These are phyloP conservation scores for Caenorhabditis sp. DNA, from an alignment of 2,888 invertebrate species.

Conservation along the genomic window DNA sequence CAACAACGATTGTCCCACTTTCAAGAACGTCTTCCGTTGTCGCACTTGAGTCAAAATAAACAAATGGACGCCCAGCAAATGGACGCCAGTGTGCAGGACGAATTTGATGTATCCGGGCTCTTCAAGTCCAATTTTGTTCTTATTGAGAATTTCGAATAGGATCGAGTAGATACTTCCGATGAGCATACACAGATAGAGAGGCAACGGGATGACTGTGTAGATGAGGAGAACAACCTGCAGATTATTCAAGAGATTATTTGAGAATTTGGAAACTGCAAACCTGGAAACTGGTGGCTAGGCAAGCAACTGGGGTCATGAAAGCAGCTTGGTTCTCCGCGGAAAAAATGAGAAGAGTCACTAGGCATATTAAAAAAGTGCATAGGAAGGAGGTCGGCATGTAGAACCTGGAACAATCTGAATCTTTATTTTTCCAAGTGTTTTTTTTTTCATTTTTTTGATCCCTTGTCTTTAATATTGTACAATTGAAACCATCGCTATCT, in stretches of 20 bases:
- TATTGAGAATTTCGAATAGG: constrained; percentile 89
- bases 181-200: constrained; percentile 90
- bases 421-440: too few relatives aligned
- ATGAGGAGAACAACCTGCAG: constrained; percentile 93
- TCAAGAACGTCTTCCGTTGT: constrained; percentile 96
- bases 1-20: constrained; percentile 93
- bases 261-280: constrained; percentile 51
- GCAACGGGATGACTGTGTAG: constrained; percentile 95
- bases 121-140: constrained; percentile 62
- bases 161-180: constrained; percentile 91
- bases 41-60: constrained; percentile 91
- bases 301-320: constrained; percentile 83
- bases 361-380: constrained; percentile 84
- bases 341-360: constrained; percentile 81
- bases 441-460: neutral
- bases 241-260: too few relatives aligned
- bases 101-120: constrained; percentile 83
- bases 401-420: constrained; percentile 76
- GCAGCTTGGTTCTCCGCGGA: constrained; percentile 76
- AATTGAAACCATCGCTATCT: neutral
- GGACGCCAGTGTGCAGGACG: constrained; percentile 92
- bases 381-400: constrained; percentile 88
- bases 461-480: too few relatives aligned
- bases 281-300: constrained; percentile 82
- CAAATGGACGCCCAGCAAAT: constrained; percentile 94